Evolutionary conservation across 2,797 vertebrate genomes (phyloP), one percentile per base, ranked within the genome.

Genomic region (Carapus acus): DNA sequence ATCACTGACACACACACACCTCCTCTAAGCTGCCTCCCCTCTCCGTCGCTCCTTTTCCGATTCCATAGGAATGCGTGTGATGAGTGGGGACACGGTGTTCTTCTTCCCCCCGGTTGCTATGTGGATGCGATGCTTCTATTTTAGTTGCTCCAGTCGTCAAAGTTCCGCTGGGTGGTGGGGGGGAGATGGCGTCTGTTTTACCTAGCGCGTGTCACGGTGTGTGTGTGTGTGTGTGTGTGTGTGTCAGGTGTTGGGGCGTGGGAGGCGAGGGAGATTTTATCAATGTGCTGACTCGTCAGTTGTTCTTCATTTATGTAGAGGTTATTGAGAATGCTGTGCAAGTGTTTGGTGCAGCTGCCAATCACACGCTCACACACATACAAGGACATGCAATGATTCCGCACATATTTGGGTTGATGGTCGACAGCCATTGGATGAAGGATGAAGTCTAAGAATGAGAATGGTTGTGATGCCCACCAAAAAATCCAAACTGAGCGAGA

Each of bases 61-160:
- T 54, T 45, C 43, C 42, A 15, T 54, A 17, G 65, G 52, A 57
- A 58, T 43, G 60, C 49, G 57, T 71, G 60, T 59, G n/a, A n/a
- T n/a, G 34, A 15, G 37, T 27, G 58, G 71, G 83, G 72, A 84
- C 80, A 74, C 39, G 0, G 51, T 74, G 76, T 80, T 73, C 81
- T 63, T 60, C 62, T 33, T 33, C 74, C 49, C n/a, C 50, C 54
- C 16, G 43, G 69, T 78, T 83, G 71, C 76, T 67, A 53, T 69
- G 74, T 68, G 65, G 56, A 78, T 79, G 71, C 62, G 69, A 69
- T 68, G 65, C 22, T 76, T 68, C 73, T 81, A 72, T 79, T 77
- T 75, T 66, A 41, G 74, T 53, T 62, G 51, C 66, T 69, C 68
- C 64, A 69, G 64, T 59, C 71, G 54, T 78, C 65, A 58, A 69